Conservation (phyloP, 2,113 vertebrate species). For the Orthonyx spaldingii region DNA sequence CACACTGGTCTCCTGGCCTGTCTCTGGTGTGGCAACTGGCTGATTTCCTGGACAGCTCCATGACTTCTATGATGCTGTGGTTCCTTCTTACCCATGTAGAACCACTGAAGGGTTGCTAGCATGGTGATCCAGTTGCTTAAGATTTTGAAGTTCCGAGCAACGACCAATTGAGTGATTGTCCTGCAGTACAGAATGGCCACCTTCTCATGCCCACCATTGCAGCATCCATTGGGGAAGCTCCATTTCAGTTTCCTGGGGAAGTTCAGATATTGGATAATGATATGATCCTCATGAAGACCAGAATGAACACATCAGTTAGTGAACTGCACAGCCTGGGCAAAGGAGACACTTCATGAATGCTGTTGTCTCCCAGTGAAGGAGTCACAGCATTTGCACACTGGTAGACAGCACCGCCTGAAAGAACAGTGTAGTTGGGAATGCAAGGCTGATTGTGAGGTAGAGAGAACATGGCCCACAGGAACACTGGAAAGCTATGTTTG, state of each 20-base stretch:
- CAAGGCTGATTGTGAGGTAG: background rate
- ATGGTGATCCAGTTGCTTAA: background rate
- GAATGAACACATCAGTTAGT: background rate
- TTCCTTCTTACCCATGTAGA: background rate
- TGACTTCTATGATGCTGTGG: background rate
- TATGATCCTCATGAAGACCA: background rate
- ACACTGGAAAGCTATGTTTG: background rate
- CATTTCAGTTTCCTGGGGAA: background rate
- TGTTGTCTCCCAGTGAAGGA: background rate
- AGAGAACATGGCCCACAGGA: background rate
- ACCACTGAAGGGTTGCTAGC: background rate
- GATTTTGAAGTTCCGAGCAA: background rate
- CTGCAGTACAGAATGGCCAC: fast-evolving
- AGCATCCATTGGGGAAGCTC: background rate
- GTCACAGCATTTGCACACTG: background rate
- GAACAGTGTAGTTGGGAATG: background rate
- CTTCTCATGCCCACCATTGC: background rate
- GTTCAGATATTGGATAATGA: background rate
- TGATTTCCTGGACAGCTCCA: background rate
- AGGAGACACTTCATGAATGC: background rate
- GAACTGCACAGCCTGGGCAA: background rate
- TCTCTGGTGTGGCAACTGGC: background rate
- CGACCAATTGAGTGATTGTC: background rate
- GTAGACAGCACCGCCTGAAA: background rate
- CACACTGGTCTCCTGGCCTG: background rate